These are phyloP conservation scores for Spea bombifrons DNA, from an alignment of 2,113 vertebrate species.

Conservation along the genomic window DNA sequence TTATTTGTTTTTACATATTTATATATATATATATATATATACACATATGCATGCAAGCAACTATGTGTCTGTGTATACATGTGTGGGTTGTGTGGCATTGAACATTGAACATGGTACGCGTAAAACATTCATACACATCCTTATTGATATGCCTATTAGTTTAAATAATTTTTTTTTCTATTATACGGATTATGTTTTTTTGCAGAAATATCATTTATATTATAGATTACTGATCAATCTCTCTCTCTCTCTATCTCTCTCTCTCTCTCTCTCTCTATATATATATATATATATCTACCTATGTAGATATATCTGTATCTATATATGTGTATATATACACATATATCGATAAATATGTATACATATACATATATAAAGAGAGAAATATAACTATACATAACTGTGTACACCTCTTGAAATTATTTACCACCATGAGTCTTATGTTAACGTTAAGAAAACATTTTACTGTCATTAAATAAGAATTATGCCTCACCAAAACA, in stretches of 20 bases:
- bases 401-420: background rate
- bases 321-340: background rate
- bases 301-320: no score
- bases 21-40: constrained; percentile 55
- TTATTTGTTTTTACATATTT: background rate
- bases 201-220: background rate
- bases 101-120: no score
- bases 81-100: background rate
- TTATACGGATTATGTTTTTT: no score
- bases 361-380: background rate
- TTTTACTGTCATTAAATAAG: constrained; percentile 26
- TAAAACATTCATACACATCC: no score
- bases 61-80: background rate
- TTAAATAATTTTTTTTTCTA: no score
- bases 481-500: constrained; percentile 19
- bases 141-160: no score
- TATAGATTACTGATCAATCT: background rate
- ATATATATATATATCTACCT: no score
- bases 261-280: no score
- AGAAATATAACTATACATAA: no score
- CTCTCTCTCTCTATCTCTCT: no score
- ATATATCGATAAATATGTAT: background rate
- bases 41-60: constrained; percentile 31
- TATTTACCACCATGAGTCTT: background rate
- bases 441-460: background rate